Conservation (phyloP, 1,140 invertebrate species). For the Leptoteleia sp. region DNA sequence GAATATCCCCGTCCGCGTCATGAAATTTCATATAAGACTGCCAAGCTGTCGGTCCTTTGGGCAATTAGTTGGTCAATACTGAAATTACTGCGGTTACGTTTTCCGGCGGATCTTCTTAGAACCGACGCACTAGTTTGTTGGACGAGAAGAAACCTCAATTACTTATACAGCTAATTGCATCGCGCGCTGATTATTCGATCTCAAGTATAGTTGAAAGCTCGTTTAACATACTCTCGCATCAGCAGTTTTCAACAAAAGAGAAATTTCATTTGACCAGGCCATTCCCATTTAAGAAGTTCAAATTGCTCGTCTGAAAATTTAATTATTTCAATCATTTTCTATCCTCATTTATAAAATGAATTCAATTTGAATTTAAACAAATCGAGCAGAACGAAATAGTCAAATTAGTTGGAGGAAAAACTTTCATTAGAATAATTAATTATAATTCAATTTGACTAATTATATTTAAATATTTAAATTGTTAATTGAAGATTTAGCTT, state of each 20-base stretch:
- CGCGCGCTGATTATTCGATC: constrained; percentile 49
- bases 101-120: constrained; percentile 46
- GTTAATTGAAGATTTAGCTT: too few relatives aligned
- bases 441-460: too few relatives aligned
- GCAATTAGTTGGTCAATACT: constrained; percentile 65
- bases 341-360: too few relatives aligned
- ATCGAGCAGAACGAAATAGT: too few relatives aligned
- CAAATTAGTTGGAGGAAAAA: too few relatives aligned
- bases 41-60: constrained; percentile 29
- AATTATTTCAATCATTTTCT: constrained; percentile 7
- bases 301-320: constrained; percentile 10
- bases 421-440: too few relatives aligned
- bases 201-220: constrained; percentile 48
- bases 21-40: constrained; percentile 69
- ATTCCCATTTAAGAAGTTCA: constrained; percentile 14
- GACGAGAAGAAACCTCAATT: constrained; percentile 40
- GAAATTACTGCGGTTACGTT: constrained; percentile 64
- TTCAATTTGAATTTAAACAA: too few relatives aligned
- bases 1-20: constrained; percentile 31
- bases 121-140: constrained; percentile 8
- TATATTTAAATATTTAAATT: too few relatives aligned
- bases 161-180: constrained; percentile 57
- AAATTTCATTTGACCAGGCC: constrained; percentile 32
- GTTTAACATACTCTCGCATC: constrained; percentile 46
- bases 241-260: constrained; percentile 41